Percentiles rank a stretch among this genome's conserved stretches.
Conservation (phyloP, 2,888 invertebrate genomes). For the Callyntrura sp. region DNA sequence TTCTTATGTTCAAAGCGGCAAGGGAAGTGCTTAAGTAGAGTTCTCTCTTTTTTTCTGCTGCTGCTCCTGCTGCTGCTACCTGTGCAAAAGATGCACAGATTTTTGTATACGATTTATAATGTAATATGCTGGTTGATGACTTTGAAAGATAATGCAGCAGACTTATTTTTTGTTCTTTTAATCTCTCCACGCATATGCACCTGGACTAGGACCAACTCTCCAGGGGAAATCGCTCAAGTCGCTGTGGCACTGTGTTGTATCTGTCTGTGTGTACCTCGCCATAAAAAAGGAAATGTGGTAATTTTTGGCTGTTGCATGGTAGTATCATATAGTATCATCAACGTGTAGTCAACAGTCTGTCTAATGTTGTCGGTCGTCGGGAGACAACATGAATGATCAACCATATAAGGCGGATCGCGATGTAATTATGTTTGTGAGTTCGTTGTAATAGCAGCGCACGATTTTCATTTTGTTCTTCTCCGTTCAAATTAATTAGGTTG, state of each 20-base stretch:
- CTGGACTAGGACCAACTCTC: slow-evolving; percentile 30
- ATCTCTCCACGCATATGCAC: neutral
- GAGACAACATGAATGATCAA: neutral
- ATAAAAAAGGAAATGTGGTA: slow-evolving; percentile 30
- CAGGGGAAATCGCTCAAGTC: neutral
- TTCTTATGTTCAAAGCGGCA: neutral
- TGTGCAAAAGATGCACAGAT: neutral
- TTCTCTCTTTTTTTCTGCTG: neutral
- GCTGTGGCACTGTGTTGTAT: neutral
- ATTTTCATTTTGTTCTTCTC: neutral
- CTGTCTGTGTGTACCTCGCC: neutral
- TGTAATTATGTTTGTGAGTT: too few relatives aligned
- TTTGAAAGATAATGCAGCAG: neutral
- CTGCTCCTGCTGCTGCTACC: neutral
- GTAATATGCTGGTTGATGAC: neutral
- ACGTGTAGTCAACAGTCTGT: too few relatives aligned
- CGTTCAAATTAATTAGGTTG: slow-evolving; percentile 30
- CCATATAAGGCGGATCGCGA: slow-evolving; percentile 18
- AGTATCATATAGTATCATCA: too few relatives aligned
- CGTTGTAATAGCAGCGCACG: neutral
- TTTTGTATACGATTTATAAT: neutral
- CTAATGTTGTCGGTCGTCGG: neutral
- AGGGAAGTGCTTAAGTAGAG: neutral
- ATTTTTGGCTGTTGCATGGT: neutral
- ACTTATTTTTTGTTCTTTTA: slow-evolving; percentile 35